These are phyloP conservation scores for Notothenia rossii DNA, from an alignment of 2,113 vertebrate genomes.

Conservation along the genomic window DNA sequence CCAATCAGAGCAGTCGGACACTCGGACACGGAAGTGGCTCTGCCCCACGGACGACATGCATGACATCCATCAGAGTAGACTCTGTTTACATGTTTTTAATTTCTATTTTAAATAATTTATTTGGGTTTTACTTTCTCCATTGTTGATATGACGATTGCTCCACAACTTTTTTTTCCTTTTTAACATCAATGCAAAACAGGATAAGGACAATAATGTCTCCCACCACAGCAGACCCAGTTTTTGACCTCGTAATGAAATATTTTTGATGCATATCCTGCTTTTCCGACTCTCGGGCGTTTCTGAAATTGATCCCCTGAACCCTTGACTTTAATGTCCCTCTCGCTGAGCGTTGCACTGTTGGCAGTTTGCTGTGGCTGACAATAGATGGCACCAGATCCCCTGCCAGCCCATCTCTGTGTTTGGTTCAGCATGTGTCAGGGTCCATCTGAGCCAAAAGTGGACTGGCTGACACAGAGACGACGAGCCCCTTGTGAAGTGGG, in stretches of 20 bases:
- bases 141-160: conserved; percentile 34
- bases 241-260: neutral
- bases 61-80: conserved; percentile 59
- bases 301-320: conserved; percentile 11
- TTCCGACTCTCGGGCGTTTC: neutral
- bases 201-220: neutral
- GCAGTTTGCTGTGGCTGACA: conserved; percentile 46
- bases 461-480: conserved; percentile 43
- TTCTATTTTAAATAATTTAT: conserved; percentile 40
- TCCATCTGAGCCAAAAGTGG: conserved; percentile 54
- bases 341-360: neutral
- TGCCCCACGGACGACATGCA: conserved; percentile 68
- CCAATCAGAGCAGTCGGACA: conserved; percentile 63
- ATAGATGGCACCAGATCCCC: conserved; percentile 71
- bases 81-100: conserved; percentile 61
- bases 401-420: neutral
- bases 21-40: conserved; percentile 62
- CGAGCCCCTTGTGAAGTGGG: conserved; percentile 43
- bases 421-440: conserved; percentile 8
- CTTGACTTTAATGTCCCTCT: neutral
- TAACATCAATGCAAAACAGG: neutral
- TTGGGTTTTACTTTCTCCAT: conserved; percentile 13
- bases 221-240: neutral
- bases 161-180: conserved; percentile 14
- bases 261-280: neutral